These are phyloP conservation scores for Frankliniella fusca DNA, from an alignment of 2,888 invertebrate species.

Conservation along the genomic window DNA sequence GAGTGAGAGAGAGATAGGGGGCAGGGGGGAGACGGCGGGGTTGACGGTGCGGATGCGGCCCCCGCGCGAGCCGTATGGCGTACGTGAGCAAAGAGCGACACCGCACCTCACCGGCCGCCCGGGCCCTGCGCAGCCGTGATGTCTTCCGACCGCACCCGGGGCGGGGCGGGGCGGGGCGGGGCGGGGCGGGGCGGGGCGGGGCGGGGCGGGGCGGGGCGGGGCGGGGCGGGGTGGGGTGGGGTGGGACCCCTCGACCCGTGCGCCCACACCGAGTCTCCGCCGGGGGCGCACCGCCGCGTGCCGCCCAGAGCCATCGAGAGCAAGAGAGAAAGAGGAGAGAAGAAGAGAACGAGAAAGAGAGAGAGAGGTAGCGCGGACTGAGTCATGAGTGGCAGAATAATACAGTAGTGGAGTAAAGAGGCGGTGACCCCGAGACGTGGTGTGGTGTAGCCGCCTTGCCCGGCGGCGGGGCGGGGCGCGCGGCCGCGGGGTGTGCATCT, in stretches of 20 bases:
- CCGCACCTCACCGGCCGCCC: too few relatives aligned
- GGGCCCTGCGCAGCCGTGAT: too few relatives aligned
- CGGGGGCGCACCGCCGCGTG: background rate
- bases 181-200: background rate
- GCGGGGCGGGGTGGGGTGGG: background rate
- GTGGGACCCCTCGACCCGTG: background rate
- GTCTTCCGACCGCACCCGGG: background rate
- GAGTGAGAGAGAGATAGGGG: background rate
- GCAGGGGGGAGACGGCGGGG: background rate
- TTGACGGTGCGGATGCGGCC: background rate
- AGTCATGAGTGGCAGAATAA: too few relatives aligned
- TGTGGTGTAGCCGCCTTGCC: too few relatives aligned
- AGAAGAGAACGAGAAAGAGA: background rate
- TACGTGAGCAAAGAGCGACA: background rate
- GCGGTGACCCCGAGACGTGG: too few relatives aligned
- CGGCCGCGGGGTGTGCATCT: background rate
- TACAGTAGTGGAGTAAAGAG: too few relatives aligned
- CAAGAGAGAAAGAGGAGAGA: background rate
- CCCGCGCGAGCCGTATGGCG: background rate
- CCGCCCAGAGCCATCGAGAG: background rate
- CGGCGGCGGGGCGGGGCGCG: too few relatives aligned
- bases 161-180: background rate
- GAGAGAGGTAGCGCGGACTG: background rate
- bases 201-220: background rate
- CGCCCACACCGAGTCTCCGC: background rate